Evolutionary conservation across 2,797 vertebrate genomes (phyloP).

Genomic region (Anniella stebbinsi): DNA sequence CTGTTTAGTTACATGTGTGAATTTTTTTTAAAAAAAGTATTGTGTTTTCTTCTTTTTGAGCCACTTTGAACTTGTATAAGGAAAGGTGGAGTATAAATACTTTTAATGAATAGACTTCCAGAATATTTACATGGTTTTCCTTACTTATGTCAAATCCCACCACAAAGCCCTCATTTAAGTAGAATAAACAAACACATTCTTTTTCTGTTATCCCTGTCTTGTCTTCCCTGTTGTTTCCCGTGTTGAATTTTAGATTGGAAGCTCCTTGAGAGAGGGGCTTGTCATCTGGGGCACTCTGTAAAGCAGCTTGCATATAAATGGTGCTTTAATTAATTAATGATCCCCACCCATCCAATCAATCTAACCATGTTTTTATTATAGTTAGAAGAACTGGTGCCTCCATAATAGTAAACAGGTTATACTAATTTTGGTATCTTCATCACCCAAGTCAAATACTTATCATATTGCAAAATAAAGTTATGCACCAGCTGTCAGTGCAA

Average conservation of each 20-base stretch:
- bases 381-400: not conserved
- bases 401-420: not conserved
- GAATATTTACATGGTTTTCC: not conserved
- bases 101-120: not conserved
- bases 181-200: not conserved
- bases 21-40: too few species aligned
- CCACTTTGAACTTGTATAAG: not conserved
- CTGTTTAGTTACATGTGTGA: not conserved
- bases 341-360: not conserved
- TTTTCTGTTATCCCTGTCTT: not conserved
- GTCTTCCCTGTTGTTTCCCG: not conserved
- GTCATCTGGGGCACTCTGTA: not conserved
- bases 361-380: conserved; percentile 10
- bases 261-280: not conserved
- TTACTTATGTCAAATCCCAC: not conserved
- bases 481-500: conserved; percentile 34
- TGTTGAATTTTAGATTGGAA: not conserved
- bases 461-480: conserved; percentile 32
- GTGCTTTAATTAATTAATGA: not conserved
- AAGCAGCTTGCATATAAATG: not conserved
- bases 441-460: not conserved
- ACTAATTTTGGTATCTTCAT: conserved; percentile 9
- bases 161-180: not conserved
- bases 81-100: too few species aligned
- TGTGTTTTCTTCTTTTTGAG: not conserved